Conservation (phyloP, 2,113 vertebrate species). For the Peromyscus maniculatus region DNA sequence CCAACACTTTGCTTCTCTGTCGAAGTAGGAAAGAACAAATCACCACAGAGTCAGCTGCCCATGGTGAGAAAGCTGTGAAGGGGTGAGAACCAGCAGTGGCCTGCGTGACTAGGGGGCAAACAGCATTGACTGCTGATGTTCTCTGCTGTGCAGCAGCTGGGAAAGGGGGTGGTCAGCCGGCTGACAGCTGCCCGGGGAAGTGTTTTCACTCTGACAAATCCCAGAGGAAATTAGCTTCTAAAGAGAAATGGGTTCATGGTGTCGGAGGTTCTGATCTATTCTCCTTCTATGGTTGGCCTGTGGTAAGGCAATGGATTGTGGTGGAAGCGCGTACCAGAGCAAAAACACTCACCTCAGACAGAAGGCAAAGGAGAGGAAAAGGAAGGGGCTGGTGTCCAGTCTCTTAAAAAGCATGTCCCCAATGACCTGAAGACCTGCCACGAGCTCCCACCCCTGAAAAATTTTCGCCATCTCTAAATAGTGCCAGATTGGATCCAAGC, state of each 20-base stretch:
- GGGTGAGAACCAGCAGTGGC: background rate
- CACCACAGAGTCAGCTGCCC: background rate
- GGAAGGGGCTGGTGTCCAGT: background rate
- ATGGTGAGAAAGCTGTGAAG: background rate
- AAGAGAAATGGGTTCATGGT: background rate
- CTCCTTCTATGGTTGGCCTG: background rate
- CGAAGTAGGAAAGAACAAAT: slow-evolving; percentile 8
- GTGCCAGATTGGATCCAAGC: background rate
- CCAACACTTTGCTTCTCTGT: background rate
- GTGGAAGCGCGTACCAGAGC: background rate
- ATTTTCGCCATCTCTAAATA: background rate
- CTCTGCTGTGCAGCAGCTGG: background rate
- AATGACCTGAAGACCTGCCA: background rate
- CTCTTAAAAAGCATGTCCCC: background rate
- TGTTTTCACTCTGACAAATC: background rate
- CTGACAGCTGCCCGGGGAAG: background rate
- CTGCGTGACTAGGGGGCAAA: background rate
- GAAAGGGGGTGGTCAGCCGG: background rate
- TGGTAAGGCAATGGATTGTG: background rate
- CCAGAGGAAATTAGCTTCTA: background rate
- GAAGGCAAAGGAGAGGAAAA: background rate
- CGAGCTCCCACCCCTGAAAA: background rate
- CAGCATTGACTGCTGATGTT: background rate
- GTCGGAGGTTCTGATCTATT: background rate
- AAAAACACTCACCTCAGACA: background rate